A percentile compares a stretch with the other conserved stretches of the same genome.
Evolutionary conservation across 1,140 invertebrate genomes (phyloP).

Genomic region (Grapholita molesta): DNA sequence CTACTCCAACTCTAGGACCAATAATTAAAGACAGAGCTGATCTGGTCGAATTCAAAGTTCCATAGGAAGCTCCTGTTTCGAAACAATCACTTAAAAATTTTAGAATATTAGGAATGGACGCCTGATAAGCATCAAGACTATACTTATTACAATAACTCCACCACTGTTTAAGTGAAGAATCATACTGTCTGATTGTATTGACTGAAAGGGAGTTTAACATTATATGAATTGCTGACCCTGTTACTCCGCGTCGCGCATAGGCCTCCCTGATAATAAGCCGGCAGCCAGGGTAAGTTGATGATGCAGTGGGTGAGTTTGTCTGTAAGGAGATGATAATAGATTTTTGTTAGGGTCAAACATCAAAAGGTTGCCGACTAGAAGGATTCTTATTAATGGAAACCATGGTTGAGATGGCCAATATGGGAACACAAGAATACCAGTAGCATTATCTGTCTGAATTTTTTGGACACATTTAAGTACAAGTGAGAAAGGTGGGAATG

Average conservation of each 20-base stretch:
- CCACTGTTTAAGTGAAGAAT: not conserved
- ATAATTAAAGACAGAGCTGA: slow-evolving; percentile 14
- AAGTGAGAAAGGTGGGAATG: not conserved
- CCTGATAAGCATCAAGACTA: not conserved
- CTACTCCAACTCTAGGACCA: too few relatives aligned
- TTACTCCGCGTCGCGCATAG: too few relatives aligned
- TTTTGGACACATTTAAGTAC: not conserved
- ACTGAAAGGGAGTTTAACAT: not conserved
- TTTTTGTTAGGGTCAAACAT: too few relatives aligned
- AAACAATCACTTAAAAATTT: not conserved
- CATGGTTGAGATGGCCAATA: too few relatives aligned
- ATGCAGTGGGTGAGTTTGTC: too few relatives aligned
- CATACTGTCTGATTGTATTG: slow-evolving; percentile 11
- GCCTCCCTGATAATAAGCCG: too few relatives aligned
- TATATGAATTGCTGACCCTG: not conserved
- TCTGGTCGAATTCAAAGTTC: not conserved
- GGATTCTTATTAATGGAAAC: too few relatives aligned
- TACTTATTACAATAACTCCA: not conserved
- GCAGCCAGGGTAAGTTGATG: too few relatives aligned
- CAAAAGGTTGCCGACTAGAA: too few relatives aligned
- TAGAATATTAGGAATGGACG: slow-evolving; percentile 5
- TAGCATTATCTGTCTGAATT: not conserved
- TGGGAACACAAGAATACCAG: not conserved
- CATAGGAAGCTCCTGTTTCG: slow-evolving; percentile 6
- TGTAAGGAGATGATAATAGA: too few relatives aligned